Percentiles rank a stretch among this genome's conserved stretches.
Conservation (phyloP, 2,888 invertebrate genomes). For the Leistus spinibarbis region DNA sequence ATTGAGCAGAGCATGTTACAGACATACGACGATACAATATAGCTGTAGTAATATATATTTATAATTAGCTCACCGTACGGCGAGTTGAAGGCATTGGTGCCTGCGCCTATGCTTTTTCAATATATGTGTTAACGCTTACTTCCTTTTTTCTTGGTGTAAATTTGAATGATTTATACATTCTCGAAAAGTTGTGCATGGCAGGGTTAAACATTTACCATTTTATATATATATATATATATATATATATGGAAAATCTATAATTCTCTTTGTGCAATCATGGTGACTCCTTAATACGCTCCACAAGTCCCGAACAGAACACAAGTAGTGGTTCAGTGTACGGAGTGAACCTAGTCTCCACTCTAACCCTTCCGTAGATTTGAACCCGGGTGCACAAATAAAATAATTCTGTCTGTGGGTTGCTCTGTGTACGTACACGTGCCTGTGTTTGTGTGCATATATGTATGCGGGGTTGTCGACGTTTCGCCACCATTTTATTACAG, state of each 20-base stretch:
- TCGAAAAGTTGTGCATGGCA: neutral
- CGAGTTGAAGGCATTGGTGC: no score
- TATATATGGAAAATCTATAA: neutral
- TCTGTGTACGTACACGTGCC: neutral
- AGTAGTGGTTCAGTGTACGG: constrained; percentile 7
- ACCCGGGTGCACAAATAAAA: constrained; percentile 16
- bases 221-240: no score
- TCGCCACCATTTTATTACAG: constrained; percentile 30
- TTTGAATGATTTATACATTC: neutral
- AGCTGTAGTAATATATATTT: no score
- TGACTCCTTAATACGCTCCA: neutral
- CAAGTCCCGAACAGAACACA: neutral
- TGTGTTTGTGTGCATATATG: no score
- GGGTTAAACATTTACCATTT: neutral
- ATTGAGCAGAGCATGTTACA: no score
- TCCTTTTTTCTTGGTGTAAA: no score
- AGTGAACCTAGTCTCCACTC: neutral
- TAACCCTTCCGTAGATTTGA: neutral
- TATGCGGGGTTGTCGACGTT: constrained; percentile 7
- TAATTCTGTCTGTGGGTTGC: neutral
- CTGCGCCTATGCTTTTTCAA: no score
- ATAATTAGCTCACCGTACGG: no score
- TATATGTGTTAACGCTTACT: no score
- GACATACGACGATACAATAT: no score
- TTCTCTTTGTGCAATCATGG: neutral